Evolutionary conservation across 1,140 invertebrate species (phyloP).

Genomic region (Ostrea edulis): DNA sequence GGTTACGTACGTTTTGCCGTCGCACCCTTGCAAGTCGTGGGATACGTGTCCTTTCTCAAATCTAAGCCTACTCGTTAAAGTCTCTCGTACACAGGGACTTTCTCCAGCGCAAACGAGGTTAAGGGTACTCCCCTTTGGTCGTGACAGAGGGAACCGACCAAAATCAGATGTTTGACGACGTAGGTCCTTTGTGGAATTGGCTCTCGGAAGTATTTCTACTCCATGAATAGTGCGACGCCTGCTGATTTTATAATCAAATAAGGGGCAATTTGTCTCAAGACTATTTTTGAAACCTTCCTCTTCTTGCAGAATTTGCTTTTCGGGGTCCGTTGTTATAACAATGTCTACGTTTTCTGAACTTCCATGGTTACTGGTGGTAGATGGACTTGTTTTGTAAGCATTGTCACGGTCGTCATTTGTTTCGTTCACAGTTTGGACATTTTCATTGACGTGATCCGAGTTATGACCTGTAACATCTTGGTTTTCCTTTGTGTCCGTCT

Average conservation of each 20-base stretch:
- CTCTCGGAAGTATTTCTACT: not conserved
- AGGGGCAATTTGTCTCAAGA: not conserved
- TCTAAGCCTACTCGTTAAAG: slow-evolving; percentile 59
- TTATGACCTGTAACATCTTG: slow-evolving; percentile 19
- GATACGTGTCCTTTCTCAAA: slow-evolving; percentile 61
- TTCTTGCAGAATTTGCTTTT: not conserved
- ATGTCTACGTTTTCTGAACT: not conserved
- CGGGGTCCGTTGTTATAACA: not conserved
- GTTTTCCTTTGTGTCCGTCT: not conserved
- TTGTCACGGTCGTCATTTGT: not conserved
- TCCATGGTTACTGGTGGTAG: not conserved
- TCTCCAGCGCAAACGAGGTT: not conserved
- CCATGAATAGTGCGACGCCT: not conserved
- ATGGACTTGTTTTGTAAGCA: not conserved
- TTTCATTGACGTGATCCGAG: not conserved
- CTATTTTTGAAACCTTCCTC: not conserved
- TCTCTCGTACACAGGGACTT: slow-evolving; percentile 55
- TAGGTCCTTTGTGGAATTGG: not conserved
- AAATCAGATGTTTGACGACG: not conserved
- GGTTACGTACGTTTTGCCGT: slow-evolving; percentile 62
- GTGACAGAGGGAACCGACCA: not conserved
- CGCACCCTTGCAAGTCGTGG: slow-evolving; percentile 53
- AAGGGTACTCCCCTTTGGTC: not conserved
- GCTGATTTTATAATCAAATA: slow-evolving; percentile 24
- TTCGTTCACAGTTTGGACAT: not conserved